Base-by-base conservation (phyloP, 1,140 invertebrate species). In the Drosophila saltans region DNA sequence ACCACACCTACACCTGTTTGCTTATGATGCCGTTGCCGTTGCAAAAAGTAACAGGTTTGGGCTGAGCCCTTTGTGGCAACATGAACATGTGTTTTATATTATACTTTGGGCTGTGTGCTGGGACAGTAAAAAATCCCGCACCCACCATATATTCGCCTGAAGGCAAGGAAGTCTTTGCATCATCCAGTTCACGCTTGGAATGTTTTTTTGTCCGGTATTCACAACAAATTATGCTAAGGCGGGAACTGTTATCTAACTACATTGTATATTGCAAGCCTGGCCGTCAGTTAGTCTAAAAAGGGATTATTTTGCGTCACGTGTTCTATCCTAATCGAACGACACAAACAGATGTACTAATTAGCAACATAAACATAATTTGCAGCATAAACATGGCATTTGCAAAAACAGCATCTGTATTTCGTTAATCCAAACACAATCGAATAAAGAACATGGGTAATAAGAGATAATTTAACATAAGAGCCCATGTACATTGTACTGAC, bases 81-180 rank as follows among this genome's bases (percentile, higher is more conserved):
- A 72, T 82, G 79, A 73, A 86, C 82, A 86, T 76, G 78, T 86
- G 82, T 86, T 88, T 77, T 68, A 66, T 66, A 77, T 65, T 75
- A 75, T 83, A 52, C 48, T 69, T 67, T 58, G 60, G 67, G 60
- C 56, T 41, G 64, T 52, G 72, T 72, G 36, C 66, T 70, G 40
- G 30, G 55, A 64, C 63, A 64, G 48, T 63, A 40, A 30, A 65
- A 63, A 80, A 69, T 26, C 43, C 48, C 72, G 33, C 55, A 65
- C 56, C 64, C 72, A 41, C 16, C 40, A 21, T 28, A 28, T 24
- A 33, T 43, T 56, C 48, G 74, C 61, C 74, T 57, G n/a, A 58
- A 52, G 66, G 66, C 45, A 65, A 56, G 30, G 6, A 24, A 56
- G 21, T 36, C 73, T 57, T 56, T 28, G 45, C 30, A 61, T 66